Evolutionary conservation across 2,888 invertebrate genomes (phyloP).

Genomic region (Microctonus brassicae): DNA sequence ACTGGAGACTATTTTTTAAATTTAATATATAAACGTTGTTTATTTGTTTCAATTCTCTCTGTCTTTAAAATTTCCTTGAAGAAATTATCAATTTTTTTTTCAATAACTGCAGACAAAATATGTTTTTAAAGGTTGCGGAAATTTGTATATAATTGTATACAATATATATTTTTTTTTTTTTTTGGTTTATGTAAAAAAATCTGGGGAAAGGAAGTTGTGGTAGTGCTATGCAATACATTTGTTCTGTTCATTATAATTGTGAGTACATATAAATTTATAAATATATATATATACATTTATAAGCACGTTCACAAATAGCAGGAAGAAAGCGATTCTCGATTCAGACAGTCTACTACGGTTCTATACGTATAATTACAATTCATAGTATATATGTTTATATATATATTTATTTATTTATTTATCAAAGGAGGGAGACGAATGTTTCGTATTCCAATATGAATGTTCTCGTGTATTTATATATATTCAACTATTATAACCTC

Average conservation of each 20-base stretch:
- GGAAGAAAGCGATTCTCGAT: constrained; percentile 47
- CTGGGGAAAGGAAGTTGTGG: constrained; percentile 27
- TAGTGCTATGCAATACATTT: constrained; percentile 16
- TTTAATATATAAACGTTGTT: no score
- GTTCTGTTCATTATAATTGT: constrained; percentile 19
- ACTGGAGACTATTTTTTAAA: no score
- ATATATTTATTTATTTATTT: not conserved
- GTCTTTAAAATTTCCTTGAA: not conserved
- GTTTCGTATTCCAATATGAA: constrained; percentile 7
- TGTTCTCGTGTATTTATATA: not conserved
- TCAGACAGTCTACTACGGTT: constrained; percentile 1
- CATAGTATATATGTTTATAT: not conserved
- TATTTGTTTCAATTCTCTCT: no score
- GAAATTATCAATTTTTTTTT: not conserved
- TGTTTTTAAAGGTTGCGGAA: no score
- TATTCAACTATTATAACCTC: constrained; percentile 13
- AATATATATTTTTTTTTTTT: not conserved
- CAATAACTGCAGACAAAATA: no score
- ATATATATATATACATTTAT: no score
- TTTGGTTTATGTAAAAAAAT: constrained; percentile 14
- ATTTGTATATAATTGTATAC: no score
- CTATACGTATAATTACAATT: constrained; percentile 10
- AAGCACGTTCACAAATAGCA: constrained; percentile 39
- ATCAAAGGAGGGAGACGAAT: constrained; percentile 1
- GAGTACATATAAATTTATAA: constrained; percentile 15